Evolutionary conservation across 2,888 invertebrate species (phyloP).

Genomic region (Teleogryllus oceanicus): DNA sequence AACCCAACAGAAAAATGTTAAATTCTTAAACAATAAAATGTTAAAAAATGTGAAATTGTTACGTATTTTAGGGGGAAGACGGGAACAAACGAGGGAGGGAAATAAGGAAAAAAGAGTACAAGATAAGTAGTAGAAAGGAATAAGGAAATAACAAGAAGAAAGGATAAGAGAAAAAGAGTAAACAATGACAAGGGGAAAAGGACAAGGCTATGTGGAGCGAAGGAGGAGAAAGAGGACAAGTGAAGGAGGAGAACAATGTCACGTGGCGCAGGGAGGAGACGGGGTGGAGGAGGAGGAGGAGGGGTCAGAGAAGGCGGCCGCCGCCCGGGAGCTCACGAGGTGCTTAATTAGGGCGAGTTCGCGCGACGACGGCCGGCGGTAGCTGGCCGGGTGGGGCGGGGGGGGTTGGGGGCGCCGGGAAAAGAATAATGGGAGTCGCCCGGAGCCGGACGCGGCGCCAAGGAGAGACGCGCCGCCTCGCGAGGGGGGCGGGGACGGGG

Average conservation of each 20-base stretch:
- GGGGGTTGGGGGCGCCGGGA: neutral
- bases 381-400: neutral
- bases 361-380: neutral
- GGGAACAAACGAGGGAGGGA: neutral
- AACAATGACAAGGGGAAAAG: no score
- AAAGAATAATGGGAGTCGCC: neutral
- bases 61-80: no score
- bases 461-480: no score
- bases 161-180: no score
- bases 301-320: no score
- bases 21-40: no score
- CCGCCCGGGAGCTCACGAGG: neutral
- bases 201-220: no score
- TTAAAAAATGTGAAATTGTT: no score
- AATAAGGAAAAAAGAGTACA: neutral
- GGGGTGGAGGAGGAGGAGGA: neutral
- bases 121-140: neutral
- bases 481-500: neutral
- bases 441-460: neutral
- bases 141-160: no score
- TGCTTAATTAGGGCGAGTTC: neutral
- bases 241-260: no score
- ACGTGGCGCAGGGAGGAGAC: neutral
- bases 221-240: no score
- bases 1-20: no score